Evolutionary conservation across 2,113 vertebrate species (phyloP), one percentile per base, ranked within the genome.

Genomic region (Bos javanicus): DNA sequence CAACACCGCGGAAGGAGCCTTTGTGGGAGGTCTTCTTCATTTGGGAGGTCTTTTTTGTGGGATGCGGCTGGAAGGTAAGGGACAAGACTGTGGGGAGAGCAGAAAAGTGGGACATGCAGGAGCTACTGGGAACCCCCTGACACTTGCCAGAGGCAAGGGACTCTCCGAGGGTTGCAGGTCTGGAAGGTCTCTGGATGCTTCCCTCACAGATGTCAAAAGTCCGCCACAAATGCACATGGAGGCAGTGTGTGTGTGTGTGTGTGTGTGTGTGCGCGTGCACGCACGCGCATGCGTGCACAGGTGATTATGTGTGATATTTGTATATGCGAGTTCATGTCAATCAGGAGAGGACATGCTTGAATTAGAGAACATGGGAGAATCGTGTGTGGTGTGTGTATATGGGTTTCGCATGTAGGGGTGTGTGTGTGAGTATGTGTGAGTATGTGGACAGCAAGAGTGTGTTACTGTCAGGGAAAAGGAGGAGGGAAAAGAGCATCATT

Each of bases 141-240:
- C 30, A 21, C 59, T 57, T 83, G 56, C 39, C 64, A 71, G 90
- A 80, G 57, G 74, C 48, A 60, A 48, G 14, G 46, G 21, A 8
- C 26, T 59, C 23, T 62, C 11, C 0, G 0, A 83, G 17, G 28
- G 74, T 19, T 78, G 91, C 33, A 74, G 91, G 12, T 3, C n/a
- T 39, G 19, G 6, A 33, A 74, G 43, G 28, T 39, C 50, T 96
- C 84, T 26, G 43, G 62, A 74, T 23, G 28, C 50, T 91, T 97
- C 54, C 39, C 16, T 67, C 54, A 7, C 46, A 62, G 64, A 81
- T 10, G 0, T 36, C 36, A 5, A 48, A 78, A 14, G 14, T 84
- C 52, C 71, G 54, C 48, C 9, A 1, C 54, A 85, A 48, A 54
- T 50, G 84, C 39, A 25, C 19, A 19, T 1, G 25, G 25, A 59